Evolutionary conservation across 2,797 vertebrate genomes (phyloP), one percentile per base, ranked within the genome.

Genomic region (Lophius americanus): DNA sequence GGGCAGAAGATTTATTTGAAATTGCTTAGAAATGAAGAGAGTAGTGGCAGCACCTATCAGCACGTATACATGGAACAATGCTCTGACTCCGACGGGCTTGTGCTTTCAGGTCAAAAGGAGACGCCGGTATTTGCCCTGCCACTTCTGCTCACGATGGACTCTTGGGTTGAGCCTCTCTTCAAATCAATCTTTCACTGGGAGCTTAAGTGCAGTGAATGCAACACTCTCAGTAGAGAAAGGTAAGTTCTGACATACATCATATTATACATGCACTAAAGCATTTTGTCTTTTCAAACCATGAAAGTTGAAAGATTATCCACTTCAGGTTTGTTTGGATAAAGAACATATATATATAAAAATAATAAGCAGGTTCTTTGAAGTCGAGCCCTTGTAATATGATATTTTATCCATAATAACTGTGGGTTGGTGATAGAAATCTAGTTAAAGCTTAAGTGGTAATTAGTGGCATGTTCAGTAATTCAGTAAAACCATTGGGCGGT

Each of bases 51-150:
- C 43, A 3, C 36, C 23, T 56, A 23, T 37, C n/a, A 1, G 38
- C 7, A 33, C 9, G 47, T 1, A 2, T 6, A 36, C 13, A 3
- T 13, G 32, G 36, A 36, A n/a, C 0, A 1, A 42, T 23, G 3
- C 9, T 60, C 8, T 44, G 48, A 70, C 63, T 32, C 8, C 38
- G 49, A 13, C 9, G 4, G 46, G 43, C 52, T 46, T 83, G 52
- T 76, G 56, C 60, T 61, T 64, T 8, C 85, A 99, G 97, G 96
- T 84, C 71, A 91, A 49, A 70, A 64, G 69, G 96, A 98, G 71
- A 96, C 92, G 14, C 97, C 97, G 0, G 95, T 98, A 4, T 98
- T 97, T 79, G 97, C 96, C 2, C 76, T 98, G 78, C 96, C 96
- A 0, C 81, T 95, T 5, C 92, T 99, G 12, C 90, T 98, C 2